Evolutionary conservation across 1,140 invertebrate genomes (phyloP), one percentile per base, ranked within the genome.

Genomic region (Brachystomella parvula): DNA sequence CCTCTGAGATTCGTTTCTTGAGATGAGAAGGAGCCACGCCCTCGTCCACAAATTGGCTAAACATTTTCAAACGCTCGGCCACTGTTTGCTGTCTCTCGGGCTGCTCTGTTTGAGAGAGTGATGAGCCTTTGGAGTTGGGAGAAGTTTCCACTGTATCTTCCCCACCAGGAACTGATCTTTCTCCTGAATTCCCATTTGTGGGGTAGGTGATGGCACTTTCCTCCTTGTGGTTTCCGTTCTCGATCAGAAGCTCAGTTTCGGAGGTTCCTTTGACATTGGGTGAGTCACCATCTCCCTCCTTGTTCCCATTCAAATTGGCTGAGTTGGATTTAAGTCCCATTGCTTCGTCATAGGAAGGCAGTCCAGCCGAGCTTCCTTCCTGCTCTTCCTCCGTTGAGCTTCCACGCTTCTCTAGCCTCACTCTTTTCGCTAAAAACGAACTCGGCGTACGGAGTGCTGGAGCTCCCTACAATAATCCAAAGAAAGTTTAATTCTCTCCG

Each of bases 371-470:
- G 21, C 6, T 28, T 0, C 33, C 53, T 1, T 2, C 2, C 17
- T 64, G 47, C n/a, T 57, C 63, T 39, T 64, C 30, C 3, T 9
- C 31, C 3, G 28, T 53, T 19, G 49, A 53, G 49, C 9, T 2
- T 26, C 63, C 33, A 33, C 63, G 30, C 29, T 56, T 64, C 35
- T 57, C 21, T 33, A 26, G 21, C 1, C 0, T 2, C 32, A 49
- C 64, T 56, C 71, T 21, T 29, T 67, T 68, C 0, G 68, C 26
- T 30, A 73, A 47, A 47, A 73, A 73, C 3, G 71, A 73, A 59
- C 71, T 73, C 47, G 71, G 71, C 21, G 71, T 73, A 29, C 71
- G 61, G 1, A 73, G 58, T 19, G 64, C 32, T 3, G 68, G 66
- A 17, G 66, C 56, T 12, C 32, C 49, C 49, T 53, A 19, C 60